A percentile compares a stretch with the other conserved stretches of the same genome.
Conservation (phyloP, 1,140 invertebrate genomes). For the Sycobia sp. region DNA sequence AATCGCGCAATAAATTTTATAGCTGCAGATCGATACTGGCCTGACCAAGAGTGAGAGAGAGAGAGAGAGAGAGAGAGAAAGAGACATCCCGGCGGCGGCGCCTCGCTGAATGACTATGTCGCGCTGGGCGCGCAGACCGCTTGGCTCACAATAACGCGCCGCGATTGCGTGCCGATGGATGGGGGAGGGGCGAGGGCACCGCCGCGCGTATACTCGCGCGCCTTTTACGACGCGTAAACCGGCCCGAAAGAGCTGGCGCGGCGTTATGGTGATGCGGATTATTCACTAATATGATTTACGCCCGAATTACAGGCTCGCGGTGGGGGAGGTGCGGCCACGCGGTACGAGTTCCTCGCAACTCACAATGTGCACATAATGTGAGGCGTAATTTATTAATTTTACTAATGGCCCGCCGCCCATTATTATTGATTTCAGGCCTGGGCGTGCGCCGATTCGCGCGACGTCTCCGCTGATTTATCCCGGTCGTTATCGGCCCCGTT, state of each 20-base stretch:
- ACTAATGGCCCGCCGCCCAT: constrained; percentile 63
- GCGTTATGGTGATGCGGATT: constrained; percentile 57
- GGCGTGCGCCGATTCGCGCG: constrained; percentile 41
- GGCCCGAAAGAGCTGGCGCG: constrained; percentile 2
- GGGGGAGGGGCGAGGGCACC: not conserved
- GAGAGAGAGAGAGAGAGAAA: too few species aligned
- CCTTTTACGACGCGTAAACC: constrained; percentile 39
- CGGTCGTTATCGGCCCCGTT: constrained; percentile 52
- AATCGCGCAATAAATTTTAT: constrained; percentile 22
- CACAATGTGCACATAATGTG: constrained; percentile 63
- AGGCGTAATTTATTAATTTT: constrained; percentile 65
- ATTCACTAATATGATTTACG: constrained; percentile 65
- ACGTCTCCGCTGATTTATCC: constrained; percentile 52
- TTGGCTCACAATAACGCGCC: not conserved
- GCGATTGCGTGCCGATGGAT: not conserved
- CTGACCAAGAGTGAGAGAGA: too few species aligned
- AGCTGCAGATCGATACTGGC: too few species aligned
- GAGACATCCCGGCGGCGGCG: not conserved
- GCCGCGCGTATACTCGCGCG: not conserved
- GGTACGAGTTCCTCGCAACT: constrained; percentile 45
- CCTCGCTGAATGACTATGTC: constrained; percentile 25
- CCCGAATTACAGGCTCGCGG: constrained; percentile 52
- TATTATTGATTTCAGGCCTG: constrained; percentile 61
- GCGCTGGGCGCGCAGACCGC: not conserved
- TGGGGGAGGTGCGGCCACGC: too few species aligned